Evolutionary conservation across 2,888 invertebrate species (phyloP).

Genomic region (Teinopalpus imperialis): DNA sequence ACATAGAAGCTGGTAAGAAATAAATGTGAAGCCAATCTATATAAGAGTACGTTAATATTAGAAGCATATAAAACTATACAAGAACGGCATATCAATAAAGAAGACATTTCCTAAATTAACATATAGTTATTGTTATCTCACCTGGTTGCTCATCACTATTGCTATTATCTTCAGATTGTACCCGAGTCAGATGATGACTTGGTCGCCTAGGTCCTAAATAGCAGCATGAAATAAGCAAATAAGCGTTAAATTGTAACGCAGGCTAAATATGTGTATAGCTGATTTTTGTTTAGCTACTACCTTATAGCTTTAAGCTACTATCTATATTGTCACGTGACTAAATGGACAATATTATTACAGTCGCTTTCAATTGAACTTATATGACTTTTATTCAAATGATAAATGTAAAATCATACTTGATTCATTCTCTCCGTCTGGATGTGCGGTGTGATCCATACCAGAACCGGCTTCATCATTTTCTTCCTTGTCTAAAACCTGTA

Average conservation of each 20-base stretch:
- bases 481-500: constrained; percentile 76
- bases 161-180: constrained; percentile 85
- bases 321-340: no score
- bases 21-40: no score
- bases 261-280: neutral
- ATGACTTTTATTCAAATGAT: neutral
- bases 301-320: constrained; percentile 1
- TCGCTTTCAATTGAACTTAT: no score
- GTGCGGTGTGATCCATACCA: constrained; percentile 66
- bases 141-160: constrained; percentile 82
- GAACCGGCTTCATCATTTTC: constrained; percentile 73
- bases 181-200: constrained; percentile 80
- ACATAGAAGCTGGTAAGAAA: no score
- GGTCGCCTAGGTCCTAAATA: constrained; percentile 71
- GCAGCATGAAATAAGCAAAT: constrained; percentile 64
- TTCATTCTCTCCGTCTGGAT: constrained; percentile 73
- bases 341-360: no score
- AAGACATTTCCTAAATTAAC: no score
- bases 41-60: no score
- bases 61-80: no score
- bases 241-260: constrained; percentile 11
- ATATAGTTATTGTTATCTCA: no score
- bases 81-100: no score
- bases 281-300: constrained; percentile 7
- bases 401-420: constrained; percentile 47